Conservation (phyloP, 2,888 invertebrate genomes). For the Hirtodrosophila cameraria region DNA sequence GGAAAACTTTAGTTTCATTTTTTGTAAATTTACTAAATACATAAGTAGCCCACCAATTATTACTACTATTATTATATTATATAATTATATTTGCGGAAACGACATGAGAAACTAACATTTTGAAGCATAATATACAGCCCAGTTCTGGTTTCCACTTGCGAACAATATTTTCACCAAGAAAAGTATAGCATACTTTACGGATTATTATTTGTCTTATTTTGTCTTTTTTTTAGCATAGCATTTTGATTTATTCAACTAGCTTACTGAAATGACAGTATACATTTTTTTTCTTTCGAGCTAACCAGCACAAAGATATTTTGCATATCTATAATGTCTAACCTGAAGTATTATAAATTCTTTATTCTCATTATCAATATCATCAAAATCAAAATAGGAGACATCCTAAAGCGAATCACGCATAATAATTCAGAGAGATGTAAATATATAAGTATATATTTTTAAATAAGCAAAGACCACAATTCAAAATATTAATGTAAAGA, state of each 20-base stretch:
- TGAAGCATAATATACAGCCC: too few relatives aligned
- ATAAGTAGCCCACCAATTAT: too few relatives aligned
- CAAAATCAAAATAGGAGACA: constrained; percentile 83
- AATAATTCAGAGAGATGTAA: constrained; percentile 28
- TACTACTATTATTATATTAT: too few relatives aligned
- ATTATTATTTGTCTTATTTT: too few relatives aligned
- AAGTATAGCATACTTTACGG: too few relatives aligned
- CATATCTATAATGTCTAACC: constrained; percentile 81
- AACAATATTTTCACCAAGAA: too few relatives aligned
- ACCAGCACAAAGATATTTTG: constrained; percentile 50
- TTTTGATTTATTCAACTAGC: constrained; percentile 38
- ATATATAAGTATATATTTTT: constrained; percentile 14
- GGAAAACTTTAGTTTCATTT: too few relatives aligned
- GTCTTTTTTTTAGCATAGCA: too few relatives aligned
- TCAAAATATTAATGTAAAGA: constrained; percentile 21
- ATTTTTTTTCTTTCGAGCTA: constrained; percentile 34
- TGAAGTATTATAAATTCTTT: constrained; percentile 83
- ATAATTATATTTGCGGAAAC: too few relatives aligned
- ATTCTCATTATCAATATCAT: constrained; percentile 82
- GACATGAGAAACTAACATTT: too few relatives aligned
- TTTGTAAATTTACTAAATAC: too few relatives aligned
- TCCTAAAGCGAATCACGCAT: constrained; percentile 65
- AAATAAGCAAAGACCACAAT: constrained; percentile 24
- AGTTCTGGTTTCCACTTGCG: too few relatives aligned
- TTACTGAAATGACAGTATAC: constrained; percentile 35